Base-by-base conservation (phyloP, 1,140 invertebrate genomes). In the Hypsibius dujardini region DNA sequence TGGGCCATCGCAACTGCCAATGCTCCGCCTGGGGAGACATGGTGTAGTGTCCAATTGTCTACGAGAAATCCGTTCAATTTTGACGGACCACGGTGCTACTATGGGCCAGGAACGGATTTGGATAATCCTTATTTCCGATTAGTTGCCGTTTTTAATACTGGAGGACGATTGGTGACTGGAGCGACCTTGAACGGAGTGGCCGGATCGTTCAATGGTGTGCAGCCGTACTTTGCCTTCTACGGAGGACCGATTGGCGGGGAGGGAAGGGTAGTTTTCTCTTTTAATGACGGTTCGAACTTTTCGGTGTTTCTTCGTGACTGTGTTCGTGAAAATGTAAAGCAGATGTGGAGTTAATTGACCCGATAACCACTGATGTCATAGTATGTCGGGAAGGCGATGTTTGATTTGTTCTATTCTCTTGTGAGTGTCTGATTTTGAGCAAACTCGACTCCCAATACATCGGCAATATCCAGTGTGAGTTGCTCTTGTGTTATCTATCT, bases 191-290 rank as follows among this genome's bases (percentile, higher is more conserved):
- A n/a, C 50, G 50, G n/a, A n/a, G n/a, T 12, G n/a, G 7, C 50
- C 50, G 50, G 50, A 7, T 56, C 50, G 50, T 56, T 56, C 50
- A 56, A 56, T n/a, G 50, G 50, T 12, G 7, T 56, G 50, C 50
- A 56, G n/a, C 50, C 50, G 50, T 56, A 56, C 50, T 56, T 56
- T 56, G 50, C 50, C n/a, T 56, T 56, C 50, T n/a, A 56, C 50
- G 50, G 50, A 12, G 50, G 50, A n/a, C 50, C 50, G 50, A 56
- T 56, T 56, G 50, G 7, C 50, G 50, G 50, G 7, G n/a, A 56
- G 7, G 50, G 7, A 56, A 7, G n/a, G n/a, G 50, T 56, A n/a
- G 50, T 56, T n/a, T 56, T 56, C 50, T n/a, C 7, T 7, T 56
- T 56, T 56, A 56, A n/a, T 56, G 50, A 56, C n/a, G 50, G 50